These are phyloP conservation scores for Pachycephala philippinensis DNA, from an alignment of 2,113 vertebrate species.

Conservation along the genomic window DNA sequence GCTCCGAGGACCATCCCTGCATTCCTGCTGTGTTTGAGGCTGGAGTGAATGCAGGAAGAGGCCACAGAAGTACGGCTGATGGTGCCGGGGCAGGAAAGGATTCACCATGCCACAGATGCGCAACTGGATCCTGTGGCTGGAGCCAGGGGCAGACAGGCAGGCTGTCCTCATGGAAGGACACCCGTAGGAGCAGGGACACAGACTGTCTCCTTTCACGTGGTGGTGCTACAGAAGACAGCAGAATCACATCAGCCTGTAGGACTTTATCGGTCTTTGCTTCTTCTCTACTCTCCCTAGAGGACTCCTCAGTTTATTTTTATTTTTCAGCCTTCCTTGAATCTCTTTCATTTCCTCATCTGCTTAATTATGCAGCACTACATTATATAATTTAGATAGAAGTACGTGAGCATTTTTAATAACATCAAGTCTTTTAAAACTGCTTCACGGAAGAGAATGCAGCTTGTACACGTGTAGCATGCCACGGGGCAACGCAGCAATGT, in stretches of 20 bases:
- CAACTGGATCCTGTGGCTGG: neutral
- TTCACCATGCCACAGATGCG: neutral
- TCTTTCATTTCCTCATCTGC: conserved; percentile 26
- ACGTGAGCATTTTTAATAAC: neutral
- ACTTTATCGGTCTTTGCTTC: neutral
- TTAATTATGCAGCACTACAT: neutral
- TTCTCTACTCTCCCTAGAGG: conserved; percentile 1
- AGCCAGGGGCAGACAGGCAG: neutral
- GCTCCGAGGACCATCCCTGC: neutral
- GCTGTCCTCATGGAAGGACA: neutral
- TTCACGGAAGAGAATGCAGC: neutral
- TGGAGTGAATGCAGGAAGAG: neutral
- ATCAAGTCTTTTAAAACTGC: neutral
- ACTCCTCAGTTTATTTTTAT: conserved; percentile 13
- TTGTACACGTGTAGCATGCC: neutral
- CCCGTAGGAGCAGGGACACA: rapidly evolving
- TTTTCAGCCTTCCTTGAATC: conserved; percentile 20
- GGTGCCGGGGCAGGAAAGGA: neutral
- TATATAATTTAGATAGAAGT: neutral
- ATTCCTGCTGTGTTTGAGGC: neutral
- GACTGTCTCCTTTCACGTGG: rapidly evolving
- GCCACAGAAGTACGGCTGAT: neutral
- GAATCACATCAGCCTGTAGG: neutral
- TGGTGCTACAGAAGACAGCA: neutral
- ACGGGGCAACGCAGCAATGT: rapidly evolving